Evolutionary conservation across 2,797 vertebrate genomes (phyloP), one percentile per base, ranked within the genome.

Genomic region (Hippocampus kuda): DNA sequence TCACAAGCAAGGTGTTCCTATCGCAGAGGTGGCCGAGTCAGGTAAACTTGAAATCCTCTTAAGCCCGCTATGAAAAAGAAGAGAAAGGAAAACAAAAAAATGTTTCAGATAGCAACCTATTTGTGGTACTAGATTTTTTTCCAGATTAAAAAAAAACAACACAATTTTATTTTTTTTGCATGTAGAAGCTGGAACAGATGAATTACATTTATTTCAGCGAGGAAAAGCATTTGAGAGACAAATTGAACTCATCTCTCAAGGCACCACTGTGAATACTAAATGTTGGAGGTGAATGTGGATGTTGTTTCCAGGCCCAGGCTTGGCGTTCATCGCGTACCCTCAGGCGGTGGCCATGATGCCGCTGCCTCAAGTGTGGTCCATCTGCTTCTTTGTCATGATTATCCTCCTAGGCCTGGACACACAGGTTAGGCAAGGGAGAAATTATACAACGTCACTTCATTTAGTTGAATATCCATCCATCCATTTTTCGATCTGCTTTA

Each of bases 271-370:
- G 30, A 34, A 5, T 34, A 34, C 30, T 34, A 34, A 34, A 34
- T 34, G 30, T 34, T 34, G 30, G 30, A 34, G 30, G 30, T 34
- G 30, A 34, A 54, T 24, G 7, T 24, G 53, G 22, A 10, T 34
- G 27, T 34, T 61, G 5, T 34, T 34, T 34, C 13, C 87, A 97
- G 95, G 96, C 88, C 96, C 95, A 22, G 96, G 96, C 1, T 81
- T 98, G 84, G 95, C 92, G 0, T 96, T 96, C 84, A 94, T 95
- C 6, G 93, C 92, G 0, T 97, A 94, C 74, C 95, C 95, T 57
- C 92, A 93, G 66, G 94, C 94, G 22, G 88, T 96, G 59, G 93
- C 93, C 3, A 89, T 96, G 94, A 97, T 95, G 93, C 94, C 94
- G 0, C 74, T 91, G 27, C 93, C 94, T 74, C 94, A 93, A 69